Base-by-base conservation (phyloP, 2,888 invertebrate genomes). In the Agrilus biguttatus region DNA sequence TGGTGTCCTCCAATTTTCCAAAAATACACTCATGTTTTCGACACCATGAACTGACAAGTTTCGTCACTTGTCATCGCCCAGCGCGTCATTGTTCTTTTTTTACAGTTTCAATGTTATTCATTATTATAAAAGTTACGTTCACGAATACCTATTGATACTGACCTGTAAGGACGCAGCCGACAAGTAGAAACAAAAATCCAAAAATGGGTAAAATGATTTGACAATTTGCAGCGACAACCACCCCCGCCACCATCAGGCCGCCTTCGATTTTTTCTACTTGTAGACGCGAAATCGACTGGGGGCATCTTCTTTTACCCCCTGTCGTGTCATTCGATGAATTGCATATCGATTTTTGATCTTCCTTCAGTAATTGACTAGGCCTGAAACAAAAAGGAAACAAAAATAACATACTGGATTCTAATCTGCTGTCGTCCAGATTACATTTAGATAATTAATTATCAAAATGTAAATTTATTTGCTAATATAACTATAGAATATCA, bases 241-340 rank as follows among this genome's bases (percentile, higher is more conserved):
- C 80, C 3, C 83, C 83, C 10, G 83, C 82, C 36, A 83, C 81
- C 62, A 82, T 78, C 45, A 84, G 69, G 19, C 83, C 83, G 40
- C 81, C 82, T 59, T 83, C 82, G 62, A 82, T 80, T 63, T 81
- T 82, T 66, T 83, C 83, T 50, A 83, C 80, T 49, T 80, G 73
- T 41, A 80, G 69, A 43, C 80, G 72, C 43, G 80, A 78, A 58
- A 80, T 76, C 40, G 79, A 77, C 36, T 79, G 74, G 42, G 80
- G 79, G 61, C 80, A 80, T 58, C 72, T 65, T 44, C 60, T 70
- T 46, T 58, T 60, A 28, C 39, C 69, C 57, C 70, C 68, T 51
- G 70, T 69, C 40, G 60, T 67, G 19, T 69, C 70, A 44, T 34
- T 36, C 39, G 36, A 39, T 46, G 41, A 51, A 49, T 39, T 57